Percentiles rank a stretch among this genome's conserved stretches.
Conservation (phyloP, 2,888 invertebrate genomes). For the Tuberolachnus salignus region DNA sequence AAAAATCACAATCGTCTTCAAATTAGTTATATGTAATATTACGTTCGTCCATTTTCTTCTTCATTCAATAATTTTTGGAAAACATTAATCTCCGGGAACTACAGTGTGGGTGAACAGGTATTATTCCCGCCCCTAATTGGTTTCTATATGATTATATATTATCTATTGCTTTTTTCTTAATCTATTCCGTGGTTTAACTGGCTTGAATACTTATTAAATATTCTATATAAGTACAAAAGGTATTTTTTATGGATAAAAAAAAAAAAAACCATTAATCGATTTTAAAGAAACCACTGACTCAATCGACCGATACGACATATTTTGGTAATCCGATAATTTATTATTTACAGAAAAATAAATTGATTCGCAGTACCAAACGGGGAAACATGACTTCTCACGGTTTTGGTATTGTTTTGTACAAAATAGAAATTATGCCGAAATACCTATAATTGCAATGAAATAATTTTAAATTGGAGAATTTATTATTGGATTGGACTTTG, state of each 20-base stretch:
- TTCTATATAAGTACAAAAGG: no score
- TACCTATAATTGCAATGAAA: not conserved
- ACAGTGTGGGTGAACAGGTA: constrained; percentile 57
- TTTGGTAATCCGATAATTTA: not conserved
- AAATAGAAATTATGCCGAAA: no score
- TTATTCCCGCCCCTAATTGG: constrained; percentile 56
- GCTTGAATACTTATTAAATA: no score
- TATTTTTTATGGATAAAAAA: not conserved
- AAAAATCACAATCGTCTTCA: not conserved
- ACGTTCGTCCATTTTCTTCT: constrained; percentile 46
- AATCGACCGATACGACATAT: not conserved
- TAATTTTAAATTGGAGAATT: not conserved
- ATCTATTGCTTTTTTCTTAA: constrained; percentile 19
- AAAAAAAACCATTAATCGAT: not conserved
- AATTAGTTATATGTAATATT: constrained; percentile 20
- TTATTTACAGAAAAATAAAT: constrained; percentile 16
- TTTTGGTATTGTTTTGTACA: no score
- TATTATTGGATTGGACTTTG: not conserved
- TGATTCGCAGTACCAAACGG: not conserved
- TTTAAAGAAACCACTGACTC: not conserved
- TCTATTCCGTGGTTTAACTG: no score
- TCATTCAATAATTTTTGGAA: constrained; percentile 45
- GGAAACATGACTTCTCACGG: not conserved
- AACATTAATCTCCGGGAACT: constrained; percentile 48
- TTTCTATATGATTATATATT: constrained; percentile 48